Conservation (phyloP, 2,888 invertebrate genomes). For the Poecilobothrus nobilitatus region DNA sequence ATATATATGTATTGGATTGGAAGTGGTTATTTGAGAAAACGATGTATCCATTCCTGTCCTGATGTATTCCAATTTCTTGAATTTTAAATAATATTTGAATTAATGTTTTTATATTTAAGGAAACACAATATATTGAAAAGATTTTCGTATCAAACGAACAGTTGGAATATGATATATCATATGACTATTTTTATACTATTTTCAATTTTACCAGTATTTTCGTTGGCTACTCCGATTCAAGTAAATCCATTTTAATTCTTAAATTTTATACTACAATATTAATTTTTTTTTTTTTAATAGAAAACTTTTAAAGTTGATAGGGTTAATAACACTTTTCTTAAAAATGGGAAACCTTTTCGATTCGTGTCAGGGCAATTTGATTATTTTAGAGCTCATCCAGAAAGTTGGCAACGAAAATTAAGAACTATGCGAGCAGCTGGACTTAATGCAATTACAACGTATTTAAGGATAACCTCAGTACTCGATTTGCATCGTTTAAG, state of each 20-base stretch:
- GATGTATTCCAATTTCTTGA: too few species aligned
- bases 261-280: too few species aligned
- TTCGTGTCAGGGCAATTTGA: constrained; percentile 74
- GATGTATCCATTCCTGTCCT: too few species aligned
- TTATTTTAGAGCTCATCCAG: constrained; percentile 72
- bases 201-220: not conserved
- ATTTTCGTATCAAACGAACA: too few species aligned
- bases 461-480: constrained; percentile 19
- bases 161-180: too few species aligned
- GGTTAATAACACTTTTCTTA: constrained; percentile 54
- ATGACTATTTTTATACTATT: not conserved
- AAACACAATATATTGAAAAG: too few species aligned
- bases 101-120: too few species aligned
- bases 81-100: too few species aligned
- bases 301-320: constrained; percentile 49
- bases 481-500: too few species aligned
- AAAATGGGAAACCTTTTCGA: constrained; percentile 62
- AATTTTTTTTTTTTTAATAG: not conserved
- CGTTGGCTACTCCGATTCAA: not conserved
- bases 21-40: too few species aligned
- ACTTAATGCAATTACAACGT: constrained; percentile 73
- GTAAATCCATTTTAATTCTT: not conserved
- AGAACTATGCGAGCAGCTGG: constrained; percentile 67
- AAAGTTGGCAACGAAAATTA: constrained; percentile 66
- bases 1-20: too few species aligned